phyloP scores from a whole-genome alignment of 2,797 vertebrate species.

The Rhodeus uyekii region DNA sequence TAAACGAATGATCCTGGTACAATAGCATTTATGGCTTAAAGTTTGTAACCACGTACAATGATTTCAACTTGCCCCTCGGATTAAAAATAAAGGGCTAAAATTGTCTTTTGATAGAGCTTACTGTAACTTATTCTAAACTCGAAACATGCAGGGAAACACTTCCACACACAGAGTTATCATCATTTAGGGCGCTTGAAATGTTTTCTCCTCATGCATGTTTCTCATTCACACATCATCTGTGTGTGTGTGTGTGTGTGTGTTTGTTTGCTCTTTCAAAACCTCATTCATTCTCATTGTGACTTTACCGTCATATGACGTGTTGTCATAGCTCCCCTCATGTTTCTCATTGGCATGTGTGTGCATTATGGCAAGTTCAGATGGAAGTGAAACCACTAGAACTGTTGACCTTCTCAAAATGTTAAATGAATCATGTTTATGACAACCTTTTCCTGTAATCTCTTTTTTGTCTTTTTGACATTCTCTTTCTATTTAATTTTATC shows the following conservation, averaged over 20 bases:
- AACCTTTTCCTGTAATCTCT: slow-evolving; percentile 2
- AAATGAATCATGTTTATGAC: slow-evolving; percentile 29
- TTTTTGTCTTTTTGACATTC: slow-evolving; percentile 19
- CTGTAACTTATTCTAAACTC: neutral
- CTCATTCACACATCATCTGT: slow-evolving; percentile 25
- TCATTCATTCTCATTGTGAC: slow-evolving; percentile 4
- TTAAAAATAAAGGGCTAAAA: neutral
- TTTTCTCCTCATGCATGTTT: slow-evolving; percentile 10
- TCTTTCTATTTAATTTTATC: slow-evolving; percentile 14
- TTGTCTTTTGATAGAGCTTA: neutral
- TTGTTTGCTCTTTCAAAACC: slow-evolving; percentile 33
- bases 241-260: slow-evolving; percentile 9
- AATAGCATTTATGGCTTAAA: neutral
- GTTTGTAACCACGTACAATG: neutral
- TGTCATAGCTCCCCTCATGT: neutral
- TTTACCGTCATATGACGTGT: slow-evolving; percentile 3
- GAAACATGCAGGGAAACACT: neutral
- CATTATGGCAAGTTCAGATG: slow-evolving; percentile 25
- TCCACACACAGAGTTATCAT: neutral
- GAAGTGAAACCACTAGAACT: slow-evolving; percentile 22
- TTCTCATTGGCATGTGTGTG: slow-evolving; percentile 21
- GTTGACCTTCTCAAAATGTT: slow-evolving; percentile 24
- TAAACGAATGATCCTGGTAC: neutral
- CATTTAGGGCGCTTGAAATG: neutral
- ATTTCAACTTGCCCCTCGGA: neutral